Percentiles rank a stretch among this genome's conserved stretches.
These are phyloP conservation scores for Rissa tridactyla DNA, from an alignment of 2,113 vertebrate species.

Conservation along the genomic window DNA sequence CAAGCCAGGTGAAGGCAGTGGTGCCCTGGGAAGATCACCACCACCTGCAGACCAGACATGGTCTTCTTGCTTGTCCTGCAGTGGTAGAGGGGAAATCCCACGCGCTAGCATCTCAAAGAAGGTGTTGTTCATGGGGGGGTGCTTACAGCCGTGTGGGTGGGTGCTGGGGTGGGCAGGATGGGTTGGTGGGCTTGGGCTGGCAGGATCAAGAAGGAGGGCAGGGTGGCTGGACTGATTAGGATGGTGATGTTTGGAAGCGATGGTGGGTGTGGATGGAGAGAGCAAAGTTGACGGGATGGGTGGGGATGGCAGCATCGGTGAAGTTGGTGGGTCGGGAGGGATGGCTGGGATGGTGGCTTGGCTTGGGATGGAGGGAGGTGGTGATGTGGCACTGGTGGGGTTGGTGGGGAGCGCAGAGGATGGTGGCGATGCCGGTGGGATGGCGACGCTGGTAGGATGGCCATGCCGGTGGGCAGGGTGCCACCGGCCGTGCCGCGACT, in stretches of 20 bases:
- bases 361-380: no score
- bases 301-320: neutral
- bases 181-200: neutral
- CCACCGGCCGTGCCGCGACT: conserved; percentile 54
- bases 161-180: no score
- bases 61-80: no score
- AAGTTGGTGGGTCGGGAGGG: neutral
- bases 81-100: neutral
- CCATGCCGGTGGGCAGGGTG: neutral
- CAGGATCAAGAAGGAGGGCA: neutral
- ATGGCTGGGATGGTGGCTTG: neutral
- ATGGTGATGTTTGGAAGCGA: neutral
- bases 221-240: neutral
- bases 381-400: neutral
- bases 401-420: neutral
- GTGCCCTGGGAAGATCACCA: neutral
- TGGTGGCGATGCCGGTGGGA: neutral
- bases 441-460: neutral
- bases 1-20: accelerated
- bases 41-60: neutral
- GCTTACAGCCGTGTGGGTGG: accelerated
- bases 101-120: accelerated
- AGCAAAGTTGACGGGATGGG: neutral
- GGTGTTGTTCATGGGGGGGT: accelerated
- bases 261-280: neutral